These are phyloP conservation scores for Artemisiospiza belli DNA, from an alignment of 2,113 vertebrate genomes.

Conservation along the genomic window DNA sequence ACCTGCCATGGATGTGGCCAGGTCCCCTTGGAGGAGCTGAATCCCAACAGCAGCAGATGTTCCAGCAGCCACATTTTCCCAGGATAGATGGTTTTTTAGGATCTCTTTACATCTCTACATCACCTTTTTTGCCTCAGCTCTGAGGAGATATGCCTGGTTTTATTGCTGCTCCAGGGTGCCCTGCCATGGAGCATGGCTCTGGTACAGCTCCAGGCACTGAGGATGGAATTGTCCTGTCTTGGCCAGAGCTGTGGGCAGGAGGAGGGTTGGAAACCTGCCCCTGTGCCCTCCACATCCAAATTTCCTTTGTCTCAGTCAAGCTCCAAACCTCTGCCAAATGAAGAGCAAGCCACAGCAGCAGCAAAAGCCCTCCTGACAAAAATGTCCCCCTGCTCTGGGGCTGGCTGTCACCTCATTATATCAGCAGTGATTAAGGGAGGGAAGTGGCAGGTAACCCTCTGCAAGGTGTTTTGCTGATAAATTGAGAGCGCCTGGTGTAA, in stretches of 20 bases:
- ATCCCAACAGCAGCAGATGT: neutral
- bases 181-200: neutral
- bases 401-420: conserved; percentile 11
- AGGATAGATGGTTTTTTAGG: neutral
- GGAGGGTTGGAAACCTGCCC: neutral
- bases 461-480: conserved; percentile 24
- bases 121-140: neutral
- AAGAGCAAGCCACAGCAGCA: neutral
- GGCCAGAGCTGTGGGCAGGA: neutral
- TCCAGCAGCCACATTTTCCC: neutral
- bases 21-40: rapidly evolving
- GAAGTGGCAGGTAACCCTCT: conserved; percentile 32
- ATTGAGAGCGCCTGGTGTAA: neutral
- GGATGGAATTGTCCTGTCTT: neutral
- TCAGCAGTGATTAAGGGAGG: conserved; percentile 15
- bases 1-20: neutral
- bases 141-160: neutral
- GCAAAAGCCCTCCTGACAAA: neutral
- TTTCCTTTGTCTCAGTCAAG: neutral
- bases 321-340: neutral
- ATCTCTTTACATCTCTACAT: neutral
- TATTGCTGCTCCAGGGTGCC: neutral
- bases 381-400: neutral
- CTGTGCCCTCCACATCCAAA: neutral
- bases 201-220: neutral